These are phyloP conservation scores for Rallus limicola DNA, from an alignment of 2,113 vertebrate genomes.

Conservation along the genomic window DNA sequence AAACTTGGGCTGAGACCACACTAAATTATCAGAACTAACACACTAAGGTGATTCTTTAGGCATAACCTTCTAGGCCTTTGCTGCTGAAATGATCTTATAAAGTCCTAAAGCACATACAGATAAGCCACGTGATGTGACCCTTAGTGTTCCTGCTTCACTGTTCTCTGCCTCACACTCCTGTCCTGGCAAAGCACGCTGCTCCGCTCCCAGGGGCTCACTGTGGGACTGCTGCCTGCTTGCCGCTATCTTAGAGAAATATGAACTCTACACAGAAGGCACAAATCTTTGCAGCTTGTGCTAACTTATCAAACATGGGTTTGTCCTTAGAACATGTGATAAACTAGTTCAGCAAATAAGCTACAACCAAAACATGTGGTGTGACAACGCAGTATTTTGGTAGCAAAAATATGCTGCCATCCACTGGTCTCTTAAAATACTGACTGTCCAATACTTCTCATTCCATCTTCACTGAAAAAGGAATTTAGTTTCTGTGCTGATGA, in stretches of 20 bases:
- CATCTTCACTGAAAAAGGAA: not conserved
- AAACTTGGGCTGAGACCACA: not conserved
- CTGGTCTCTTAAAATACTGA: constrained; percentile 7
- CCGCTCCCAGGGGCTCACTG: not conserved
- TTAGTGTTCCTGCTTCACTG: not conserved
- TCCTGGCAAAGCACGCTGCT: not conserved
- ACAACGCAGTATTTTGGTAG: not conserved
- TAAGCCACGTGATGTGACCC: not conserved
- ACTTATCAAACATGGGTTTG: not conserved
- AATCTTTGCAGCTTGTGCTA: not conserved
- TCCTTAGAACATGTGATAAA: not conserved
- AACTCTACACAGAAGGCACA: not conserved
- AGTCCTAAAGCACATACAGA: not conserved
- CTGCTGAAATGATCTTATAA: not conserved
- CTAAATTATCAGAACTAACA: not conserved
- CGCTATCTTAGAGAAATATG: not conserved
- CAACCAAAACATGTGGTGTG: not conserved
- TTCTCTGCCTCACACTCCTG: not conserved
- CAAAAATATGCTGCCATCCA: constrained; percentile 57
- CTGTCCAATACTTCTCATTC: not conserved
- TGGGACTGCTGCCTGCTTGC: not conserved
- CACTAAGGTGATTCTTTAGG: not conserved
- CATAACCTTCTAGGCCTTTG: not conserved
- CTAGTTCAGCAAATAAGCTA: not conserved
- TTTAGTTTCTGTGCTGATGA: not conserved